phyloP scores from a whole-genome alignment of 2,888 invertebrate species.

The Eupeodes latifasciatus region DNA sequence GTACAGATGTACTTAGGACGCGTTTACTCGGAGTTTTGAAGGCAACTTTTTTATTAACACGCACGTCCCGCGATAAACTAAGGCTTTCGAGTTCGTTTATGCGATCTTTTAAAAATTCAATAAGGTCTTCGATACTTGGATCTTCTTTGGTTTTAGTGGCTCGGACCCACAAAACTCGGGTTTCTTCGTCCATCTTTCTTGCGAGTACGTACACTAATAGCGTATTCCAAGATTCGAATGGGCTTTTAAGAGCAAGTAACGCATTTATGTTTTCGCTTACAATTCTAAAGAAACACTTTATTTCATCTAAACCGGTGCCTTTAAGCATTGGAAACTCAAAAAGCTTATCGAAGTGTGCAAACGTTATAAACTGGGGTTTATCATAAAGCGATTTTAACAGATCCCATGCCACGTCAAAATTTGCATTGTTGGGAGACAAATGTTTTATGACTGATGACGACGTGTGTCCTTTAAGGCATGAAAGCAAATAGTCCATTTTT shows the following conservation, averaged over 20 bases:
- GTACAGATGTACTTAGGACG: not conserved
- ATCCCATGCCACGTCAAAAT: constrained; percentile 9
- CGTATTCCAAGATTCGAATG: not conserved
- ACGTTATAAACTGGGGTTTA: constrained; percentile 8
- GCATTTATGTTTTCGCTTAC: constrained; percentile 4
- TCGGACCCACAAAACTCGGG: constrained; percentile 36
- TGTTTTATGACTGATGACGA: constrained; percentile 21
- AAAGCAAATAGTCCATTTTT: constrained; percentile 17
- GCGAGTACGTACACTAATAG: constrained; percentile 7
- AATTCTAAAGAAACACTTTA: not conserved
- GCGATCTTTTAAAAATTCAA: constrained; percentile 24
- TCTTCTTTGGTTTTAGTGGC: not conserved
- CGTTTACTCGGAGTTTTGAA: not conserved
- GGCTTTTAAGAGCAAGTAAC: not conserved
- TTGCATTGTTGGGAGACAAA: not conserved
- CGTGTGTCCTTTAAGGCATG: not conserved
- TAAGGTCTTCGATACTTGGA: not conserved
- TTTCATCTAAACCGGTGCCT: constrained; percentile 4
- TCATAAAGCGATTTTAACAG: constrained; percentile 17
- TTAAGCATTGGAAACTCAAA: not conserved
- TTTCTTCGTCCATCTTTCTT: constrained; percentile 40
- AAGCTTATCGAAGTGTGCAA: constrained; percentile 14
- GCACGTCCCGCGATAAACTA: not conserved
- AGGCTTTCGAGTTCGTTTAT: constrained; percentile 35
- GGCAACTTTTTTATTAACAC: not conserved